Evolutionary conservation across 1,140 invertebrate genomes (phyloP).

Genomic region (Carposina sasakii): DNA sequence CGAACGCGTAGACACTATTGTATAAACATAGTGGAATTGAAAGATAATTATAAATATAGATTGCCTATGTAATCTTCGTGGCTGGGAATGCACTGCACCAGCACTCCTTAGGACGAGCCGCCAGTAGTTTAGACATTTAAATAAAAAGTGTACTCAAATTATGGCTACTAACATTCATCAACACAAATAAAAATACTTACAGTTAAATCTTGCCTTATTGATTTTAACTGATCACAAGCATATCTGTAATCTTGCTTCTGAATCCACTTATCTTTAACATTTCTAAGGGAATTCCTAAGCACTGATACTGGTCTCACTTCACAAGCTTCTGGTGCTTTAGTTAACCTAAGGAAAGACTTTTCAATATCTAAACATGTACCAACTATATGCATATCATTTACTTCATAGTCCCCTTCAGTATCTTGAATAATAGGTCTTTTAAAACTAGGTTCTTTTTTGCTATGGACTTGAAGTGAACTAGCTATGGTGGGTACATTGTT

Average conservation of each 20-base stretch:
- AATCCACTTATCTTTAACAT: constrained; percentile 94
- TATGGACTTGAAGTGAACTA: constrained; percentile 52
- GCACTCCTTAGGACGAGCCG: no score
- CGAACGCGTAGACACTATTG: no score
- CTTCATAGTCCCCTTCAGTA: constrained; percentile 80
- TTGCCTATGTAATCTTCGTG: no score
- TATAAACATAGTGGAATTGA: no score
- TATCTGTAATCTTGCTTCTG: constrained; percentile 94
- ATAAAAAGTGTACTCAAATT: constrained; percentile 5
- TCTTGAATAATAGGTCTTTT: constrained; percentile 74
- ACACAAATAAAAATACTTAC: constrained; percentile 77
- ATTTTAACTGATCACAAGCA: constrained; percentile 98
- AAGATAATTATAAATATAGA: no score
- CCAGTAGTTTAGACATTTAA: no score
- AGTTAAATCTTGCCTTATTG: constrained; percentile 98
- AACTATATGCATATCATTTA: constrained; percentile 90
- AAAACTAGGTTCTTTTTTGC: constrained; percentile 49
- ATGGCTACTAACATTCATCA: no score
- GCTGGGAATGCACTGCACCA: no score
- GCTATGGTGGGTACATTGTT: constrained; percentile 52
- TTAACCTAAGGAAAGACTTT: constrained; percentile 95
- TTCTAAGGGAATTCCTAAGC: constrained; percentile 86
- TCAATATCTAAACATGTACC: constrained; percentile 94
- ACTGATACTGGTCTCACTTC: constrained; percentile 92
- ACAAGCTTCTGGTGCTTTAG: constrained; percentile 93